Evolutionary conservation across 2,113 vertebrate genomes (phyloP).

Genomic region (Hyperoodon ampullatus): DNA sequence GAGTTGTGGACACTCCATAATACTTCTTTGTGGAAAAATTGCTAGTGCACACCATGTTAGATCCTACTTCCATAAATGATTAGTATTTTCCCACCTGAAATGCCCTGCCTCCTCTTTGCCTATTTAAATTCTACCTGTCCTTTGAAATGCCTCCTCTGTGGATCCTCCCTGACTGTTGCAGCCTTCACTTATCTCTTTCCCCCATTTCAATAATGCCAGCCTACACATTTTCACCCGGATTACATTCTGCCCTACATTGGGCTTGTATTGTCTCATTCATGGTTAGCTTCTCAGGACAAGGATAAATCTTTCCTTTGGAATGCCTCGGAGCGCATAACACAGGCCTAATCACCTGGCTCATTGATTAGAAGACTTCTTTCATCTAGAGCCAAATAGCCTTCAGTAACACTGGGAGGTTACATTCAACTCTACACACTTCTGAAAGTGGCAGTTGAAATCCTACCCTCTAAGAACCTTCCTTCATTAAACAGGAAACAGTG

Average conservation of each 20-base stretch:
- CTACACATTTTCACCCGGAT: background rate
- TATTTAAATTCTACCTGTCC: background rate
- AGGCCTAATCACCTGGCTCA: background rate
- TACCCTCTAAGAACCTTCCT: background rate
- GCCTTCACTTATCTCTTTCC: background rate
- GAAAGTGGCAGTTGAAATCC: background rate
- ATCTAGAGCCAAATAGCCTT: background rate
- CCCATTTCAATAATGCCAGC: background rate
- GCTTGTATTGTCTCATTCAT: background rate
- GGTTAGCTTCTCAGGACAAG: background rate
- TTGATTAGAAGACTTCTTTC: background rate
- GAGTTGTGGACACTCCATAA: background rate
- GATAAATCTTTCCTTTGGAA: background rate
- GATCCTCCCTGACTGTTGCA: background rate
- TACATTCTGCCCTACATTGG: background rate
- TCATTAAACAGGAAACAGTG: background rate
- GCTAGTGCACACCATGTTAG: background rate
- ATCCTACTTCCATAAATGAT: background rate
- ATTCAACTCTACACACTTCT: background rate
- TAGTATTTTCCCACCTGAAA: constrained; percentile 14
- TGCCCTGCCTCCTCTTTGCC: background rate
- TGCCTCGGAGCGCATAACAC: background rate
- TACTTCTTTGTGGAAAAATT: constrained; percentile 12
- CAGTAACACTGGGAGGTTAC: background rate
- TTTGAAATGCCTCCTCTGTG: background rate